Base-by-base conservation (phyloP, 2,888 invertebrate genomes). In the Platycheirus albimanus region DNA sequence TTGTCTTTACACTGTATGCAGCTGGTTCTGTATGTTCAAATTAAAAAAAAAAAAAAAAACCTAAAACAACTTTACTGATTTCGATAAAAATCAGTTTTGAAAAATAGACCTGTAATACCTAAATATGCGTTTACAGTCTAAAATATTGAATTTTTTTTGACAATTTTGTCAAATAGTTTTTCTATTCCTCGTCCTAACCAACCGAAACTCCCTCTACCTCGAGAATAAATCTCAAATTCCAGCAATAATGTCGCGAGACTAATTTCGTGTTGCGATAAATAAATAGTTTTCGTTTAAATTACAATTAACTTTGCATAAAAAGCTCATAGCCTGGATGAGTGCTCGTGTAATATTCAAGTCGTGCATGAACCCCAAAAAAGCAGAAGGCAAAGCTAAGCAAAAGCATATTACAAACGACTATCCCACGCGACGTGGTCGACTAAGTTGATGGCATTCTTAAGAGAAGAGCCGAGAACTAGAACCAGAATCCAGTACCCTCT, bases 241-340 rank as follows among this genome's bases (percentile, higher is more conserved):
- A 6, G 10, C 10, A 47, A 36, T 38, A 61, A 61, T 7, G 20
- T 15, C 36, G n/a, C n/a, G 19, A 33, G 30, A 74, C 74, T 79
- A 71, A 81, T 71, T 81, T 66, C 43, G 38, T 77, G 66, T 61
- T 76, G 43, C 77, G 45, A 77, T 72, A 72, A 67, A 83, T 77
- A 77, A 81, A 83, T 77, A 72, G 77, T 77, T 83, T 77, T 63
- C 77, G 63, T 56, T 83, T 83, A 83, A 77, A 83, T 83, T 72
- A 83, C 72, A 77, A 83, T 83, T 83, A 83, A 83, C 47, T 83
- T 72, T 77, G 77, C 81, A 81, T 77, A 77, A 81, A 71, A 54
- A 47, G 36, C 52, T 54, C 54, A n/a, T 33, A 56, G 36, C 43
- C 30, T 17, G 47, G 69, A 30, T 36, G 33, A 51, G 54, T 67